Base-by-base conservation (phyloP, 1,140 invertebrate species). In the Lucilia sericata region DNA sequence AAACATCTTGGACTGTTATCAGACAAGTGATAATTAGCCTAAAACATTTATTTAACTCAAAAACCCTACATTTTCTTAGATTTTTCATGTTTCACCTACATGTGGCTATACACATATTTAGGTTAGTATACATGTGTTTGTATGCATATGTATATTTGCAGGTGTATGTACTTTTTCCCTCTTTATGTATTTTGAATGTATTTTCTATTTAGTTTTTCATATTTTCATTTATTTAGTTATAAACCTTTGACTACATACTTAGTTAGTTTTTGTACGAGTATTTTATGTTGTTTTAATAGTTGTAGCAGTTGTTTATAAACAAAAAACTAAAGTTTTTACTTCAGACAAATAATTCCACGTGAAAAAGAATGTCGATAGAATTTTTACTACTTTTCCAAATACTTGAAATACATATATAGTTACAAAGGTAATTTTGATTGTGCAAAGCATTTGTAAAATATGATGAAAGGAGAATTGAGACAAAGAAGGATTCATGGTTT, bases 271-370 rank as follows among this genome's bases (percentile, higher is more conserved):
- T 70, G 65, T 21, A 42, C 42, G 42, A 42, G 42, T 42, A 25
- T 70, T 70, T 25, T 19, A 70, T 70, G 19, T 70, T 25, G 65
- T 70, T 70, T 70, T 70, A 70, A 70, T 70, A 70, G 65, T 70
- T 70, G 65, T 70, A 70, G 21, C 55, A 10, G 65, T 21, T 70
- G 19, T 70, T 70, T 1, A 70, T 21, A 21, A 70, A 70, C 65
- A 70, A 25, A 30, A 30, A 30, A 30, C 65, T 21, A 21, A 70
- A 70, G 65, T 70, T 70, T n/a, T 70, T 70, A 21, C 65, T 70
- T 25, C 19, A 70, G 65, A 70, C 65, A 70, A 70, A 70, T 70
- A 70, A 70, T 70, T 70, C 10, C 65, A 70, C 55, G 19, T 70
- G 65, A 17, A 70, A 21, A 30, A 30, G 8, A 70, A 70, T 55